Evolutionary conservation across 2,888 invertebrate species (phyloP).

Genomic region (Volucella inflata): DNA sequence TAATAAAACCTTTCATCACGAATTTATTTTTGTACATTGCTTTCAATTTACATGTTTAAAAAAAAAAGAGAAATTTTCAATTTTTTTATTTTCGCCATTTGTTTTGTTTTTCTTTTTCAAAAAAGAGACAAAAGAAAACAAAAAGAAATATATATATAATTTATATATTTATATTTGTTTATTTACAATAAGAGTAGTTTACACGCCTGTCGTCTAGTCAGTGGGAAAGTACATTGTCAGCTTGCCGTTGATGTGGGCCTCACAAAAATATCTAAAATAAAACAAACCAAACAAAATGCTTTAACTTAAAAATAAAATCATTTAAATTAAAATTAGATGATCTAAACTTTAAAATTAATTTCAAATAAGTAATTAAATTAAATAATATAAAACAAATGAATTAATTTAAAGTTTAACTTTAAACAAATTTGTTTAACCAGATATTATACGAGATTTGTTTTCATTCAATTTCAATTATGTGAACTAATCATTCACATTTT

Average conservation of each 20-base stretch:
- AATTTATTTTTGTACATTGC: conserved; percentile 48
- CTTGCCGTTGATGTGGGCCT: conserved; percentile 89
- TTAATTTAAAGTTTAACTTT: conserved; percentile 74
- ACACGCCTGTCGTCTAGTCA: conserved; percentile 83
- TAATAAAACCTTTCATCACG: conserved; percentile 53
- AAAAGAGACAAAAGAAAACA: conserved; percentile 56
- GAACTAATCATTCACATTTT: conserved; percentile 64
- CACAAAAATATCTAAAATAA: conserved; percentile 77
- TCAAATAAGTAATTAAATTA: conserved; percentile 61
- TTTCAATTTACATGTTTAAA: conserved; percentile 38
- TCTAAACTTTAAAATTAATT: conserved; percentile 75
- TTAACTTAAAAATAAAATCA: not conserved
- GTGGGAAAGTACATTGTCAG: conserved; percentile 85
- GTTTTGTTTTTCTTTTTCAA: conserved; percentile 31
- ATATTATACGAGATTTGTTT: conserved; percentile 83
- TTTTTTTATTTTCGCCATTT: not conserved
- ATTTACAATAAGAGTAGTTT: conserved; percentile 84
- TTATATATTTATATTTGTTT: conserved; percentile 78
- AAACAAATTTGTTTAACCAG: conserved; percentile 81
- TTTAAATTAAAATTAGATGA: conserved; percentile 38
- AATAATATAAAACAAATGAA: conserved; percentile 60
- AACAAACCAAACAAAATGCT: conserved; percentile 37
- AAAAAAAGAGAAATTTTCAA: not conserved
- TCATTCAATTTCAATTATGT: conserved; percentile 51
- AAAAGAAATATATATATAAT: conserved; percentile 73